Evolutionary conservation across 2,113 vertebrate species (phyloP).

Genomic region (Atherinomorus stipes): DNA sequence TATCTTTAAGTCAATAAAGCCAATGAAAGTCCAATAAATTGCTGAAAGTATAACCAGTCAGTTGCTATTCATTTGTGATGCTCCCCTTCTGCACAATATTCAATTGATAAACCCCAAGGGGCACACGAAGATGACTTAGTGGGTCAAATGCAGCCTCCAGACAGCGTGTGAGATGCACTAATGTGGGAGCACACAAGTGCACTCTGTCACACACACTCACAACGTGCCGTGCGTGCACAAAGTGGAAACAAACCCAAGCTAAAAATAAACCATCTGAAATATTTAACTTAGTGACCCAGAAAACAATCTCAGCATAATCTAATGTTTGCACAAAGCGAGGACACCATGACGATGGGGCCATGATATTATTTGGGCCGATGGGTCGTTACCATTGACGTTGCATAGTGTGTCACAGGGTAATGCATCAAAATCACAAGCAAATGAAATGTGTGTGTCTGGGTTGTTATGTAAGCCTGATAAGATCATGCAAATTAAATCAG

Average conservation of each 20-base stretch:
- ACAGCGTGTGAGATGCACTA: slow-evolving; percentile 45
- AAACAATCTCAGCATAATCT: slow-evolving; percentile 77
- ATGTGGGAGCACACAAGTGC: slow-evolving; percentile 22
- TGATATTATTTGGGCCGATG: slow-evolving; percentile 77
- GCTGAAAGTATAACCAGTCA: slow-evolving; percentile 22
- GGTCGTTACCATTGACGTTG: slow-evolving; percentile 31
- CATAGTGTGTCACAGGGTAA: not conserved
- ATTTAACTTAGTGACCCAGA: slow-evolving; percentile 88
- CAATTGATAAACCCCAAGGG: slow-evolving; percentile 69
- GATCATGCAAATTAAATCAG: slow-evolving; percentile 20
- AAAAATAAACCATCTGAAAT: slow-evolving; percentile 87
- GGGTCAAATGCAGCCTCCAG: slow-evolving; percentile 84
- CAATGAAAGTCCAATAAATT: not conserved
- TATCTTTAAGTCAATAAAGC: not conserved
- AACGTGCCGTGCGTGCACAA: slow-evolving; percentile 55
- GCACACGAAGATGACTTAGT: slow-evolving; percentile 78
- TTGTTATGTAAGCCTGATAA: slow-evolving; percentile 10
- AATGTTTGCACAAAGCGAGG: slow-evolving; percentile 75
- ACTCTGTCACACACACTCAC: slow-evolving; percentile 11
- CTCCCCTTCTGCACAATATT: slow-evolving; percentile 56
- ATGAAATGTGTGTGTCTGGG: not conserved
- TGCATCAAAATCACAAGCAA: not conserved
- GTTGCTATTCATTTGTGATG: slow-evolving; percentile 42
- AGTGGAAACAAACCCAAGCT: slow-evolving; percentile 80
- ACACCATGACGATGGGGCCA: slow-evolving; percentile 50